Percentiles rank a stretch among this genome's conserved stretches.
phyloP scores from a whole-genome alignment of 1,140 invertebrate species.

The Drosophila parabipectinata region DNA sequence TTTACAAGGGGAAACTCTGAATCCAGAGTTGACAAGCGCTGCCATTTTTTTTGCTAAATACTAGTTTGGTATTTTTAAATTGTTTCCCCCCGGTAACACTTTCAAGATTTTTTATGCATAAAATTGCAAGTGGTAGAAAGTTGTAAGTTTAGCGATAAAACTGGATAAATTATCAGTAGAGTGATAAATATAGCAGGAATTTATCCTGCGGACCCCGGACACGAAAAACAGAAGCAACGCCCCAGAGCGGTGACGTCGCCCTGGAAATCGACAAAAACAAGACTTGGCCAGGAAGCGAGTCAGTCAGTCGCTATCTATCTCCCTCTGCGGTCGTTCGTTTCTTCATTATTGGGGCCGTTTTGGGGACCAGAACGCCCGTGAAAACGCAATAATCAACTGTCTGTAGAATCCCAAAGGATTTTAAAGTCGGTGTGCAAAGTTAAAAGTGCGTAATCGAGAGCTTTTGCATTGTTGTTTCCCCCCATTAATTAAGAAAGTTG shows the following conservation, averaged over 20 bases:
- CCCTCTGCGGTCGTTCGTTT: slow-evolving; percentile 65
- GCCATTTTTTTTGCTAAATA: background rate
- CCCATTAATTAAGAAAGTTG: slow-evolving; percentile 78
- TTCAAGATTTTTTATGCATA: slow-evolving; percentile 10
- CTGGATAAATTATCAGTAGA: slow-evolving; percentile 7
- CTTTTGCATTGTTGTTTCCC: slow-evolving; percentile 52
- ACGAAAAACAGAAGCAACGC: slow-evolving; percentile 27
- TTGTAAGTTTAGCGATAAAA: slow-evolving; percentile 43
- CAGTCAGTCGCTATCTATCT: slow-evolving; percentile 69
- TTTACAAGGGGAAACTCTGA: background rate
- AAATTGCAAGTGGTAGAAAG: slow-evolving; percentile 33
- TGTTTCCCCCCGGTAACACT: slow-evolving; percentile 1
- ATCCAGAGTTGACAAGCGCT: background rate
- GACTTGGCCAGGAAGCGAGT: slow-evolving; percentile 39
- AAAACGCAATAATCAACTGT: slow-evolving; percentile 49
- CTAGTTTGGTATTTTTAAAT: background rate
- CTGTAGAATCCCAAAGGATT: slow-evolving; percentile 28
- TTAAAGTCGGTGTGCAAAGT: slow-evolving; percentile 26
- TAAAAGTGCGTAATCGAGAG: slow-evolving; percentile 59
- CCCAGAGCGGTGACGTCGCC: slow-evolving; percentile 30
- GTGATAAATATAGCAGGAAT: slow-evolving; percentile 3
- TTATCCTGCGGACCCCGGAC: background rate
- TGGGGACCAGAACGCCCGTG: slow-evolving; percentile 54
- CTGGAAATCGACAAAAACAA: slow-evolving; percentile 64
- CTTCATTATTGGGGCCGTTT: slow-evolving; percentile 55